Evolutionary conservation across 1,140 invertebrate genomes (phyloP), one percentile per base, ranked within the genome.

Genomic region (Pygmarrhopalites habei): DNA sequence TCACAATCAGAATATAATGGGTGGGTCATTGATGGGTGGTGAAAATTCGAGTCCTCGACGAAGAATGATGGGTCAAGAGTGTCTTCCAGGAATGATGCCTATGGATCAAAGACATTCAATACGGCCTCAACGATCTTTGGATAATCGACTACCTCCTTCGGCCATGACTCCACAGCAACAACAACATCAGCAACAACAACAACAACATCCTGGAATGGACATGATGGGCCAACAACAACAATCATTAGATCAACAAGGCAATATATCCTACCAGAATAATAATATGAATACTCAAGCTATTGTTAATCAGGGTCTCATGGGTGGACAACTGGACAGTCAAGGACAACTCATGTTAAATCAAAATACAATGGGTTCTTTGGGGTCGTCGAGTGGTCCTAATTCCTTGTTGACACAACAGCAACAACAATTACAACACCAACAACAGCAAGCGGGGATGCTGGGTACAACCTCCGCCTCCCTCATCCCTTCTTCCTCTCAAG

Each of bases 41-140:
- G 69, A 69, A 17, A 59, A 51, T 60, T 60, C 61, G 14, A 62
- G 52, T 23, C 66, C 63, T 14, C 58, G 63, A 7, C 49, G 69
- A 46, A 26, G 66, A 35, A 52, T 68, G 58, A 55, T 64, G 44
- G 69, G 66, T 2, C 68, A 61, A 25, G 68, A 69, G 21, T 28
- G 55, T 43, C 17, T 57, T 52, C 63, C 64, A 26, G 59, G 46
- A 35, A 58, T 59, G 46, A 57, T 25, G 39, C 53, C 59, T 10
- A 35, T 32, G 2, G 60, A 62, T 30, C 60, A 59, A 30, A 57
- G 60, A 55, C 64, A 63, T 21, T 46, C 51, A 14, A 17, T 59
- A 21, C 58, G 66, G 30, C 62, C 68, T 21, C 70, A 72, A 59
- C 58, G 68, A 10, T 70, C 70, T 4, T 47, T 72, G 19, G 70